Percentiles rank a stretch among this genome's conserved stretches.
These are phyloP conservation scores for Cryptus armator DNA, from an alignment of 2,888 invertebrate species.

Conservation along the genomic window DNA sequence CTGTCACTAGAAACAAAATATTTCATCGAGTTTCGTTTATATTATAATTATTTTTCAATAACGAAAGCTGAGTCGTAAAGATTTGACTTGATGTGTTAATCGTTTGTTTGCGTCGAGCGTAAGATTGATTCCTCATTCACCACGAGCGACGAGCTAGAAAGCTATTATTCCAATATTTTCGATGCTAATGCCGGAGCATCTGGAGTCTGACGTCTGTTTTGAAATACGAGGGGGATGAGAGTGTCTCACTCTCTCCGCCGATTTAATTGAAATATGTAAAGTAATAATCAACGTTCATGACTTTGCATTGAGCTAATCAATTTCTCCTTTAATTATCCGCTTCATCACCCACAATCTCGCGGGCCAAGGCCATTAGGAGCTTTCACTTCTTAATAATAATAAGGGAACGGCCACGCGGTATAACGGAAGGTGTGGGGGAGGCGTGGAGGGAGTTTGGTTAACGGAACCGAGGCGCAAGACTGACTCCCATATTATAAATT, in stretches of 20 bases:
- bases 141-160: neutral
- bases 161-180: constrained; percentile 44
- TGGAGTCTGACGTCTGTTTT: constrained; percentile 24
- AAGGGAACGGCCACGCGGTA: constrained; percentile 21
- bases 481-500: constrained; percentile 64
- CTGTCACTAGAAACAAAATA: too few relatives aligned
- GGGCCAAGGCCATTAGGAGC: constrained; percentile 40
- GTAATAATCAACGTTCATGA: constrained; percentile 56
- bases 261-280: constrained; percentile 64
- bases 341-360: constrained; percentile 29
- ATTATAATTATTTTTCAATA: neutral
- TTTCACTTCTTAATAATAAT: constrained; percentile 42
- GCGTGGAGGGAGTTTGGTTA: neutral
- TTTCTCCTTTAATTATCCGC: constrained; percentile 54
- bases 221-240: constrained; percentile 27
- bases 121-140: constrained; percentile 57
- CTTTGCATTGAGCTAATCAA: constrained; percentile 50
- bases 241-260: constrained; percentile 3
- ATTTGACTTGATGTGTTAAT: constrained; percentile 18
- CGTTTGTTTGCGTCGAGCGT: constrained; percentile 15
- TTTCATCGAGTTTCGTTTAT: neutral
- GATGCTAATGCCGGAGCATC: constrained; percentile 49
- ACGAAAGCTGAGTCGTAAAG: neutral
- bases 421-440: neutral
- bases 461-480: constrained; percentile 25